Evolutionary conservation across 2,888 invertebrate genomes (phyloP).

Genomic region (Scaptomyza parva): DNA sequence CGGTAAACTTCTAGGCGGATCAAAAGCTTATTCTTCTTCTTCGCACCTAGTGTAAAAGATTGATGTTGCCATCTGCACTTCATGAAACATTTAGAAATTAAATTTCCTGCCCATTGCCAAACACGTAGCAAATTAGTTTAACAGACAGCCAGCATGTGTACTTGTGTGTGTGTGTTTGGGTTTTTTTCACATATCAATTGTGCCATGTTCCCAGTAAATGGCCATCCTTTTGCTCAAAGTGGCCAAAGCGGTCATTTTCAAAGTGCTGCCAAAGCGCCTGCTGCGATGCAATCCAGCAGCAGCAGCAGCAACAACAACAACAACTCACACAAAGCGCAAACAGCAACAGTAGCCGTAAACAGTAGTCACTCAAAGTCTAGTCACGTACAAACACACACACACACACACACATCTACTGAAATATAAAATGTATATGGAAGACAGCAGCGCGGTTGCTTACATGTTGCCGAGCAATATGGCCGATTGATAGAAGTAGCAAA

Average conservation of each 20-base stretch:
- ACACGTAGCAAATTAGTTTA: constrained; percentile 43
- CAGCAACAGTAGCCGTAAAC: constrained; percentile 26
- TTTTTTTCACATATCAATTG: constrained; percentile 47
- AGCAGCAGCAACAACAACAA: constrained; percentile 36
- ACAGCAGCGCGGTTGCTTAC: constrained; percentile 40
- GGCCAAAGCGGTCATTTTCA: constrained; percentile 53
- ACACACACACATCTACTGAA: constrained; percentile 1
- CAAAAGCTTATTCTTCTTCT: too few relatives aligned
- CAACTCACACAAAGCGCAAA: constrained; percentile 37
- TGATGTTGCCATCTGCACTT: constrained; percentile 28
- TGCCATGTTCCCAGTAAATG: constrained; percentile 52
- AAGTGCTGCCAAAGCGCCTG: constrained; percentile 58
- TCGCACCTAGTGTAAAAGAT: background rate
- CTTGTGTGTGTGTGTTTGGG: constrained; percentile 26
- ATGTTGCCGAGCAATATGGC: constrained; percentile 65
- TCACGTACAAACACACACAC: constrained; percentile 54
- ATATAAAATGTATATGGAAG: background rate
- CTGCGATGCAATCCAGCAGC: constrained; percentile 32
- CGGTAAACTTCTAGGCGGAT: background rate
- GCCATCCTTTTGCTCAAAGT: constrained; percentile 45
- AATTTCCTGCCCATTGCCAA: constrained; percentile 20
- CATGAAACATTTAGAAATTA: constrained; percentile 16
- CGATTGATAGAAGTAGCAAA: constrained; percentile 57
- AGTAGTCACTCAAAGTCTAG: constrained; percentile 51
- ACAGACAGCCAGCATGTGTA: constrained; percentile 38